These are phyloP conservation scores for Pentalonia nigronervosa DNA, from an alignment of 1,140 invertebrate species.

Conservation along the genomic window DNA sequence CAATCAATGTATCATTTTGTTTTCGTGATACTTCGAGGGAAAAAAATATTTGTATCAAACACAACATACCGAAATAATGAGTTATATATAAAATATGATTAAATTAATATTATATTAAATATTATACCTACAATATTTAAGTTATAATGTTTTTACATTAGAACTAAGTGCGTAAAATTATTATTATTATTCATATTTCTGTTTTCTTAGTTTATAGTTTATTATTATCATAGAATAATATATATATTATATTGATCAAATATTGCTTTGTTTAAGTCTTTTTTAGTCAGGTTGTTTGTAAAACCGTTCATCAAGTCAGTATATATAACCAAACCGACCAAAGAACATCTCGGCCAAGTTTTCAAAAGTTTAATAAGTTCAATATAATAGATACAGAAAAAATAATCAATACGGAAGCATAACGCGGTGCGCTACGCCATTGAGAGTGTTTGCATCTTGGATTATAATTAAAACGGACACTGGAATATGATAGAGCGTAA, in stretches of 20 bases:
- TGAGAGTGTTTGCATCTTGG: background rate
- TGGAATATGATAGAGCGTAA: background rate
- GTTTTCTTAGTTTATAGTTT: background rate
- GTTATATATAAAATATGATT: background rate
- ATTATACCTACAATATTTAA: background rate
- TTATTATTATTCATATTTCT: background rate
- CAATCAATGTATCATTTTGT: background rate
- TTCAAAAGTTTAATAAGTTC: slow-evolving; percentile 1
- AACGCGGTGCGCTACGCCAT: background rate
- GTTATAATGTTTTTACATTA: background rate
- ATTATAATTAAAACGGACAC: slow-evolving; percentile 46
- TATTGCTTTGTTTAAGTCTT: background rate
- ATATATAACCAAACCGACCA: background rate
- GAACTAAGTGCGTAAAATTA: background rate
- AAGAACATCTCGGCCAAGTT: background rate
- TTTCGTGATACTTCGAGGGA: background rate
- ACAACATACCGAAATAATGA: background rate
- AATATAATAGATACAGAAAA: background rate
- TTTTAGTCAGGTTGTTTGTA: slow-evolving; percentile 3
- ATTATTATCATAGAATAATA: background rate
- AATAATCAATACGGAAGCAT: background rate
- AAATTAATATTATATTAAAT: too few species aligned
- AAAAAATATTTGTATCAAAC: background rate
- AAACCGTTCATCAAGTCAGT: background rate
- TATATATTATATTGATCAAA: background rate